Percentiles rank a stretch among this genome's conserved stretches.
Evolutionary conservation across 64 coral and sea anemone genomes (phyloP).

Genomic region (Dendronephthya gigantea): DNA sequence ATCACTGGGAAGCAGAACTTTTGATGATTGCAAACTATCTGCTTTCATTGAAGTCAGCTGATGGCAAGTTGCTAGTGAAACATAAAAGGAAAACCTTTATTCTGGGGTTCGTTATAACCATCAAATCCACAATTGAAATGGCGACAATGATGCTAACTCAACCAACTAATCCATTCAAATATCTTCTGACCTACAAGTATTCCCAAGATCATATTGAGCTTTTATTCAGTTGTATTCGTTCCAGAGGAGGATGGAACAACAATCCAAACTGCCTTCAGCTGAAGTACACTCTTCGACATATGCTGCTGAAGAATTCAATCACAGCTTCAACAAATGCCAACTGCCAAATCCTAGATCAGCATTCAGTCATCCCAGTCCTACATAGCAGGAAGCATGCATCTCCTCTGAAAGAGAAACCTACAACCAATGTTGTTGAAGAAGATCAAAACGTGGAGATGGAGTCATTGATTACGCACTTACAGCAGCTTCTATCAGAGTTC

Average conservation of each 20-base stretch:
- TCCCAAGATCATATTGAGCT: slow-evolving; percentile 3
- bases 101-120: too few relatives aligned
- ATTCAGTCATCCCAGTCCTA: not conserved
- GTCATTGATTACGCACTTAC: not conserved
- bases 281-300: not conserved
- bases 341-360: slow-evolving; percentile 13
- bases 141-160: not conserved
- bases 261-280: not conserved
- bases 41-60: too few relatives aligned
- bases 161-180: not conserved
- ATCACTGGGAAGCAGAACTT: too few relatives aligned
- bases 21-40: too few relatives aligned
- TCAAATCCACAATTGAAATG: too few relatives aligned
- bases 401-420: not conserved
- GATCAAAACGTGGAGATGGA: not conserved
- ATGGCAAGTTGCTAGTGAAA: too few relatives aligned
- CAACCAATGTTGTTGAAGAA: not conserved
- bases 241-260: too few relatives aligned
- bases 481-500: not conserved
- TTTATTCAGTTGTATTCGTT: not conserved
- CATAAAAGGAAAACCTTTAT: too few relatives aligned
- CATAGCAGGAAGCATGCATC: slow-evolving; percentile 9
- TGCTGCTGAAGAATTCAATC: slow-evolving; percentile 15
- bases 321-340: too few relatives aligned
- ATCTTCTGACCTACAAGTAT: not conserved